phyloP scores from a whole-genome alignment of 2,113 vertebrate genomes.

The Hymenochirus boettgeri region DNA sequence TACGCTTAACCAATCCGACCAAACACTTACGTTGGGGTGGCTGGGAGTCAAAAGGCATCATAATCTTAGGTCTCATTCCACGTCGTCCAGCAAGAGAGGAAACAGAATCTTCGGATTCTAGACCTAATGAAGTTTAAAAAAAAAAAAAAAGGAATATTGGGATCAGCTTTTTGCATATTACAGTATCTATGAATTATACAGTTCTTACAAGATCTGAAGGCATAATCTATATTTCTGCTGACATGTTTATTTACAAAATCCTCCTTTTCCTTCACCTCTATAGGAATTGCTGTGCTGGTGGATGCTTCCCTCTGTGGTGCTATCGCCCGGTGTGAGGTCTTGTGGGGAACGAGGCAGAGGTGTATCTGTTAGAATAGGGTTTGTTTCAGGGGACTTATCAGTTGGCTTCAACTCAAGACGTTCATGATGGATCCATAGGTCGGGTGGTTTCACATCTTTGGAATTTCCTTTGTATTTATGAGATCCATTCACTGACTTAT shows the following conservation, averaged over 20 bases:
- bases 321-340: constrained; percentile 89
- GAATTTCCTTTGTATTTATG: constrained; percentile 97
- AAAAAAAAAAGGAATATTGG: too few species aligned
- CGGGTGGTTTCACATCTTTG: constrained; percentile 95
- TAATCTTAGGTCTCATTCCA: constrained; percentile 98
- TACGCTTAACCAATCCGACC: too few species aligned
- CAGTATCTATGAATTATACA: constrained; percentile 15
- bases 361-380: constrained; percentile 94
- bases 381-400: constrained; percentile 94
- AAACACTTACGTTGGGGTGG: constrained; percentile 99
- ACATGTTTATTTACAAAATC: too few species aligned
- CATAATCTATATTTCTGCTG: too few species aligned
- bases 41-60: constrained; percentile 98
- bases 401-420: constrained; percentile 93
- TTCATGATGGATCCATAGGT: constrained; percentile 98
- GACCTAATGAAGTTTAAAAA: constrained; percentile 65
- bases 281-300: constrained; percentile 94
- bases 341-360: constrained; percentile 93
- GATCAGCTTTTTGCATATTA: too few species aligned
- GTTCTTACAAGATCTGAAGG: too few species aligned
- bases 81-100: constrained; percentile 90
- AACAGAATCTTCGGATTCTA: constrained; percentile 96
- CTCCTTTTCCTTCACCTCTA: constrained; percentile 68
- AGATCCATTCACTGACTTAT: constrained; percentile 89
- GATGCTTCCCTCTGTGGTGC: constrained; percentile 81